A percentile compares a stretch with the other conserved stretches of the same genome.
These are phyloP conservation scores for Stercorarius parasiticus DNA, from an alignment of 2,113 vertebrate genomes.

Conservation along the genomic window DNA sequence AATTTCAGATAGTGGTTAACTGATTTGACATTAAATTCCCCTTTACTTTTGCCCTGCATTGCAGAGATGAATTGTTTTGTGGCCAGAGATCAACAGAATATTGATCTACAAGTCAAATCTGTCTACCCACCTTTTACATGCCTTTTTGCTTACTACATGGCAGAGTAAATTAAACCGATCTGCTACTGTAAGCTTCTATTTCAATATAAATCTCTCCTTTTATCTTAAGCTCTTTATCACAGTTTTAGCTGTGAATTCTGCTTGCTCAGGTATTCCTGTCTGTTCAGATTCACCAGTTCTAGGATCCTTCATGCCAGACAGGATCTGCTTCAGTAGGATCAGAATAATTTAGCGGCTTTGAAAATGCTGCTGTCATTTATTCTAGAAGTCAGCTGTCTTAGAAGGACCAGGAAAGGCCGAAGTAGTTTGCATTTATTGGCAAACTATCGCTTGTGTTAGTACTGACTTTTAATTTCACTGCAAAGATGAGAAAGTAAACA, in stretches of 20 bases:
- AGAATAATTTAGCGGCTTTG: conserved; percentile 52
- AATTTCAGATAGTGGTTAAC: conserved; percentile 37
- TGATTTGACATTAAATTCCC: conserved; percentile 23
- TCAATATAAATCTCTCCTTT: conserved; percentile 33
- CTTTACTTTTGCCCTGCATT: conserved; percentile 28
- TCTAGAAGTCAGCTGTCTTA: conserved; percentile 23
- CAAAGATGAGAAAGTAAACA: background rate
- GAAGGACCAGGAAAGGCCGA: conserved; percentile 12
- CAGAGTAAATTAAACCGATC: conserved; percentile 19
- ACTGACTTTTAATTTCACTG: conserved; percentile 6
- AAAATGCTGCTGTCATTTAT: conserved; percentile 53
- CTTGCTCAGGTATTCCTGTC: conserved; percentile 11
- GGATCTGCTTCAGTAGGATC: conserved; percentile 3
- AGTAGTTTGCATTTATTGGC: conserved; percentile 41
- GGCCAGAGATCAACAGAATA: conserved; percentile 26
- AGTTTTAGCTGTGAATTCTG: background rate
- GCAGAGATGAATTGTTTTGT: conserved; percentile 36
- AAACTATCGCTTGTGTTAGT: background rate
- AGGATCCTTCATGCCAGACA: conserved; percentile 1
- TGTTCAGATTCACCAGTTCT: conserved; percentile 26
- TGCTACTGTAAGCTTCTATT: conserved; percentile 30
- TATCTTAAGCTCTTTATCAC: conserved; percentile 51
- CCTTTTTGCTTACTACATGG: conserved; percentile 25
- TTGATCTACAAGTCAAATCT: conserved; percentile 37
- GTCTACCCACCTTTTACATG: conserved; percentile 1